phyloP scores from a whole-genome alignment of 2,888 invertebrate species.

The Heliconius erato region DNA sequence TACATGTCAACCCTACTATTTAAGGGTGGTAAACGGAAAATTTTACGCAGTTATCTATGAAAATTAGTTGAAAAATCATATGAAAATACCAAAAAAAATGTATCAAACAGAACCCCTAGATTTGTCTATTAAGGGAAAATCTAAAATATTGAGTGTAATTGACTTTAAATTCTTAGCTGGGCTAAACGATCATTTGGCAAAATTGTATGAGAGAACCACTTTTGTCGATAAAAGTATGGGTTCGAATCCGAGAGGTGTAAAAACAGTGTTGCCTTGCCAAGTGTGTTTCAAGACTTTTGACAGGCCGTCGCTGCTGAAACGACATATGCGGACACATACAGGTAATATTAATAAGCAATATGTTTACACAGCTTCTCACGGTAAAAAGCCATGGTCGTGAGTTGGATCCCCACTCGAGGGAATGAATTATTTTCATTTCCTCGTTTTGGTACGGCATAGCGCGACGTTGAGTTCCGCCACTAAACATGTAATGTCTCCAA shows the following conservation, averaged over 20 bases:
- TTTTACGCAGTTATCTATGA: slow-evolving; percentile 71
- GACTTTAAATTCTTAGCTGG: slow-evolving; percentile 78
- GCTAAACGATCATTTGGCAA: slow-evolving; percentile 74
- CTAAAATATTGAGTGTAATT: slow-evolving; percentile 68
- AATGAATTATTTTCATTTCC: background rate
- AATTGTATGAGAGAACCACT: slow-evolving; percentile 73
- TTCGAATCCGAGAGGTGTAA: slow-evolving; percentile 59
- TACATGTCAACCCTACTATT: slow-evolving; percentile 75
- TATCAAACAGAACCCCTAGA: slow-evolving; percentile 80
- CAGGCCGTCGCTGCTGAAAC: slow-evolving; percentile 88
- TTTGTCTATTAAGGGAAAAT: slow-evolving; percentile 67
- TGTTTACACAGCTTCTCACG: background rate
- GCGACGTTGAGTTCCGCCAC: background rate
- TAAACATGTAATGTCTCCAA: background rate
- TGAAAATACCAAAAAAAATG: slow-evolving; percentile 56
- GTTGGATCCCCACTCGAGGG: background rate
- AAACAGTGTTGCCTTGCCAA: slow-evolving; percentile 84
- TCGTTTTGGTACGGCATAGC: background rate
- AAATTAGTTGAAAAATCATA: slow-evolving; percentile 67
- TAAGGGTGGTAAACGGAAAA: slow-evolving; percentile 66
- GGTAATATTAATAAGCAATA: slow-evolving; percentile 69
- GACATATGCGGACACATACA: slow-evolving; percentile 89
- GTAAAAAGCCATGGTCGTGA: too few relatives aligned
- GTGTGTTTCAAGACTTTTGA: slow-evolving; percentile 89
- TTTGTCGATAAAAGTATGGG: slow-evolving; percentile 57